phyloP scores from a whole-genome alignment of 92 coral and sea anemone species.

The Siderastrea radians region DNA sequence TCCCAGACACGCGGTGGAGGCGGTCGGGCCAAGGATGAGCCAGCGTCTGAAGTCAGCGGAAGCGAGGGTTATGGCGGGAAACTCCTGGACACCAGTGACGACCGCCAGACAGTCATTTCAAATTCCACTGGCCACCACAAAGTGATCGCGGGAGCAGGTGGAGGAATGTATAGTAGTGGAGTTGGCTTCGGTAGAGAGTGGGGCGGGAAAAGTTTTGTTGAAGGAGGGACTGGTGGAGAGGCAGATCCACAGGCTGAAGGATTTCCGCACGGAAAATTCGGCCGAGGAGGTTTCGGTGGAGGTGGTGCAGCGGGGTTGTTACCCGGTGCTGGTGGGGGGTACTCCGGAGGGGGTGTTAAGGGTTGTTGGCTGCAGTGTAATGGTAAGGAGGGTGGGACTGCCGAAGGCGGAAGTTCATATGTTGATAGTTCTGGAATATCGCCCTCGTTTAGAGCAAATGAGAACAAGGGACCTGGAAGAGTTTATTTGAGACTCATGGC shows the following conservation, averaged over 20 bases:
- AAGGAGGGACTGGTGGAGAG: conserved; percentile 92
- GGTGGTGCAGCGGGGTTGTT: conserved; percentile 97
- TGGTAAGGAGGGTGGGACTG: conserved; percentile 78
- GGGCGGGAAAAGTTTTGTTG: conserved; percentile 91
- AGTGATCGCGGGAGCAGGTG: conserved; percentile 97
- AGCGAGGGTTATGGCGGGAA: conserved; percentile 84
- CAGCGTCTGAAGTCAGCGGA: conserved; percentile 70
- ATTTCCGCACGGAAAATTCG: conserved; percentile 57
- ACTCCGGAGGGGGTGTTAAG: conserved; percentile 92
- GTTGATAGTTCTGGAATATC: conserved; percentile 68
- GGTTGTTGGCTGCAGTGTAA: conserved; percentile 86
- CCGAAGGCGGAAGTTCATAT: conserved; percentile 92
- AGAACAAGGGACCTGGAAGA: conserved; percentile 82
- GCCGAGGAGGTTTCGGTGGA: conserved; percentile 87
- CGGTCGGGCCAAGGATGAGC: conserved; percentile 70
- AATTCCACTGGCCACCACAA: conserved; percentile 75
- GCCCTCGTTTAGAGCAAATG: conserved; percentile 65
- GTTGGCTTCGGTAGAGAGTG: conserved; percentile 76
- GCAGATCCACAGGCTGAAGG: conserved; percentile 59
- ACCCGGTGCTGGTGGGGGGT: conserved; percentile 98
- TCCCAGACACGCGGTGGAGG: conserved; percentile 84
- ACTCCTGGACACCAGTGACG: conserved; percentile 73
- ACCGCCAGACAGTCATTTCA: conserved; percentile 56
- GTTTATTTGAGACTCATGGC: conserved; percentile 83
- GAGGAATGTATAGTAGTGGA: conserved; percentile 85